Conservation (phyloP, 2,113 vertebrate species). For the Rhizomys pruinosus region DNA sequence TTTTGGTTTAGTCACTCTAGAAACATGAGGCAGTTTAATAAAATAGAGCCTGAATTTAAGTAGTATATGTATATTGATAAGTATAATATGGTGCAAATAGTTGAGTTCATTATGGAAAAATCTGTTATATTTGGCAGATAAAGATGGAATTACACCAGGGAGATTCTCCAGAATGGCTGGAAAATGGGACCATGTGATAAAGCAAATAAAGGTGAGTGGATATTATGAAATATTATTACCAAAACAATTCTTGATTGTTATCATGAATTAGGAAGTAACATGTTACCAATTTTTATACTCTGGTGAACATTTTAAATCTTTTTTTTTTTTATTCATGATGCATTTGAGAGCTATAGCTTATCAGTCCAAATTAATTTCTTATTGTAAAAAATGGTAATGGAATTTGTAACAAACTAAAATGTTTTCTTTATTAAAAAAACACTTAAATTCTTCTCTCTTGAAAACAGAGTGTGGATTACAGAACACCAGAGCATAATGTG, state of each 20-base stretch:
- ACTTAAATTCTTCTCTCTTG: not conserved
- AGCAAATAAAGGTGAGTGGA: conserved; percentile 15
- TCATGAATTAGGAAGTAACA: not conserved
- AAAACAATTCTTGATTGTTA: not conserved
- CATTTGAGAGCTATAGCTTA: not conserved
- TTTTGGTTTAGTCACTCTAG: conserved; percentile 20
- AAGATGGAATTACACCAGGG: not conserved
- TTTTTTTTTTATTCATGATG: not conserved
- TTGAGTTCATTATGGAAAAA: conserved; percentile 3
- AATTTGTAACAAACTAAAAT: not conserved
- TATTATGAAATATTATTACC: not conserved
- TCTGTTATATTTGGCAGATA: not conserved
- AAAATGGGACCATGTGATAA: not conserved
- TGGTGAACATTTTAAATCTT: not conserved
- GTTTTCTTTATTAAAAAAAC: not conserved
- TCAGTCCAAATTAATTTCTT: not conserved
- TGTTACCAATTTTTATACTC: not conserved
- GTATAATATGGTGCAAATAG: not conserved
- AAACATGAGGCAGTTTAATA: conserved; percentile 11
- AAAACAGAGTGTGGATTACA: not conserved
- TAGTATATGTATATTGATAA: not conserved
- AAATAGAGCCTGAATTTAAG: conserved; percentile 3
- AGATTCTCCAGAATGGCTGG: not conserved
- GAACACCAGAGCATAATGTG: not conserved
- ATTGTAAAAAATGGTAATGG: conserved; percentile 32